Percentiles rank a stretch among this genome's conserved stretches.
phyloP scores from a whole-genome alignment of 2,797 vertebrate genomes.

The Dipus sagitta region DNA sequence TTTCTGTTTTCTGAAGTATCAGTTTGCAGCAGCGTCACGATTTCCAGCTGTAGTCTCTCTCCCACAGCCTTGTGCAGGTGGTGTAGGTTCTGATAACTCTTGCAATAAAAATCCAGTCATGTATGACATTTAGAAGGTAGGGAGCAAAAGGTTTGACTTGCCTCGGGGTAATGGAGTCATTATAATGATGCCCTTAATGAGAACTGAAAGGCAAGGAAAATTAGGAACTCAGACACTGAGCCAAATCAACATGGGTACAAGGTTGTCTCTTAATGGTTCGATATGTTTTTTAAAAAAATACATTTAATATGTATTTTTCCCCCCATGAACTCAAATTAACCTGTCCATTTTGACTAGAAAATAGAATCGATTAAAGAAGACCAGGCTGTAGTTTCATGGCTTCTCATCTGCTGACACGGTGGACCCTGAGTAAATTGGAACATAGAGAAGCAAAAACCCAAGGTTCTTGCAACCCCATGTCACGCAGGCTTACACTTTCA shows the following conservation, averaged over 20 bases:
- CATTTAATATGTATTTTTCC: not conserved
- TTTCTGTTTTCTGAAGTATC: slow-evolving; percentile 38
- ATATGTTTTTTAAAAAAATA: not conserved
- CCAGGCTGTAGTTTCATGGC: not conserved
- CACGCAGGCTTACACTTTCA: not conserved
- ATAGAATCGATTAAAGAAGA: not conserved
- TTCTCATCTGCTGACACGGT: not conserved
- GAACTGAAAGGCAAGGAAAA: slow-evolving; percentile 65
- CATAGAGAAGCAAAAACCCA: not conserved
- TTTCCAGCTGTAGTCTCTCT: slow-evolving; percentile 43
- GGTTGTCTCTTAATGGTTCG: not conserved
- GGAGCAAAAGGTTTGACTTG: slow-evolving; percentile 70
- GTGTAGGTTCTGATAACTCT: slow-evolving; percentile 77
- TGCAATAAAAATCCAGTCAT: slow-evolving; percentile 78
- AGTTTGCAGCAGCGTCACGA: not conserved
- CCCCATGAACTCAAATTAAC: not conserved
- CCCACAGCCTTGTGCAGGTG: not conserved
- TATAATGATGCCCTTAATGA: slow-evolving; percentile 63
- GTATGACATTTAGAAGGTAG: slow-evolving; percentile 75
- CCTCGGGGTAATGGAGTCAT: slow-evolving; percentile 45
- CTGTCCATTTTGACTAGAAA: not conserved
- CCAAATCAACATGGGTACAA: slow-evolving; percentile 27
- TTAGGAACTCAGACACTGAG: slow-evolving; percentile 34
- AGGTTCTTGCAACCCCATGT: not conserved
- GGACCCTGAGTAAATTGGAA: not conserved